phyloP scores from a whole-genome alignment of 2,113 vertebrate genomes.

The Pluvialis apricaria region DNA sequence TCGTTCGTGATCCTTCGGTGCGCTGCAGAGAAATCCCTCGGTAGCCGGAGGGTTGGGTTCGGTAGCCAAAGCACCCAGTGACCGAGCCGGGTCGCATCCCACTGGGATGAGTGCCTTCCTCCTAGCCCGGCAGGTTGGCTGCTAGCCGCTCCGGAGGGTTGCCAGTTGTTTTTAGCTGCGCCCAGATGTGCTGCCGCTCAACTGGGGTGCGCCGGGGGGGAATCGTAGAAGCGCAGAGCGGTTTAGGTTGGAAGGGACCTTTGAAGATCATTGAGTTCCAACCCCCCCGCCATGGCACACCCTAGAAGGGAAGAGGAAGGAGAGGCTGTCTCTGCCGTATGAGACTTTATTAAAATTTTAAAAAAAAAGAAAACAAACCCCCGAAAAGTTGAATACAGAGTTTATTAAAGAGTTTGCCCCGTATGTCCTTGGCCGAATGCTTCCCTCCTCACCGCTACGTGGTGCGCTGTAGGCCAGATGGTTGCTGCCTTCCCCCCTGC shows the following conservation, averaged over 20 bases:
- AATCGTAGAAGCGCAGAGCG: too few relatives aligned
- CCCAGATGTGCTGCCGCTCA: neutral
- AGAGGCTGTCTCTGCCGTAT: neutral
- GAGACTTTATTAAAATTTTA: neutral
- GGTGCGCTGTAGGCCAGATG: conserved; percentile 10
- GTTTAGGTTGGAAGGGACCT: too few relatives aligned
- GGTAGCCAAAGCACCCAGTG: accelerated
- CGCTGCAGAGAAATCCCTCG: neutral
- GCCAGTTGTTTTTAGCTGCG: neutral
- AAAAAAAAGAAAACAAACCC: too few relatives aligned
- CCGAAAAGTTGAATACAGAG: neutral
- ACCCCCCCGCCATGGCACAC: too few relatives aligned
- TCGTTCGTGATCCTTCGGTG: neutral
- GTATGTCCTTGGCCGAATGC: neutral
- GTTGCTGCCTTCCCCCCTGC: neutral
- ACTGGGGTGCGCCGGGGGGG: accelerated
- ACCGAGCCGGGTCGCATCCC: neutral
- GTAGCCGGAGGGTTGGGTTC: neutral
- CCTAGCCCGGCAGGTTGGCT: neutral
- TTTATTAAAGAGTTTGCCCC: neutral
- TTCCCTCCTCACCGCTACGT: neutral
- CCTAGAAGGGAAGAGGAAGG: neutral
- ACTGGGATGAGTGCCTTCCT: neutral
- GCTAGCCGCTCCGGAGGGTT: accelerated
- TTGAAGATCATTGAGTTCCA: too few relatives aligned